A percentile compares a stretch with the other conserved stretches of the same genome.
These are phyloP conservation scores for Scytalopus superciliaris DNA, from an alignment of 2,113 vertebrate species.

Conservation along the genomic window DNA sequence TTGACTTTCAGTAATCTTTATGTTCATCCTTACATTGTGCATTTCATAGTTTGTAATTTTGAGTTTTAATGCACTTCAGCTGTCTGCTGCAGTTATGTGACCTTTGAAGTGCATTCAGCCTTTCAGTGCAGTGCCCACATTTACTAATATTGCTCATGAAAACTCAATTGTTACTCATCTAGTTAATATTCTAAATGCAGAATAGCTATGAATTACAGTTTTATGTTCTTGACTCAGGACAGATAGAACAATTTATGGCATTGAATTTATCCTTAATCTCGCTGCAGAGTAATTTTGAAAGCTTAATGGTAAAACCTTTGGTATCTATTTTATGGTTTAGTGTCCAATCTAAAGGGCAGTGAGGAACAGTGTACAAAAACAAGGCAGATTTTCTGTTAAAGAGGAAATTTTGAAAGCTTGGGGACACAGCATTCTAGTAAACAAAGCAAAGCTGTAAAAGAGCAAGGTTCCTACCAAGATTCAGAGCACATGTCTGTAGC, in stretches of 20 bases:
- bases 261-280: not conserved
- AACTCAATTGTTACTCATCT: not conserved
- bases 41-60: not conserved
- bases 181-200: not conserved
- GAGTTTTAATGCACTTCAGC: not conserved
- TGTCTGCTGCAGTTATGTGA: not conserved
- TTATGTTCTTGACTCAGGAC: not conserved
- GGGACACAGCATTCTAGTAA: not conserved
- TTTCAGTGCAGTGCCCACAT: not conserved
- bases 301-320: not conserved
- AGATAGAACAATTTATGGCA: not conserved
- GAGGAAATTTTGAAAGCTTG: not conserved
- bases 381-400: not conserved
- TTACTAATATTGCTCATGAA: not conserved
- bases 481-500: not conserved
- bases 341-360: not conserved
- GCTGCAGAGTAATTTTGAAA: not conserved
- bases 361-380: not conserved
- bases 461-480: not conserved
- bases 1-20: not conserved
- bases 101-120: not conserved
- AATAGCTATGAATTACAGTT: not conserved
- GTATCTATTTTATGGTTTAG: not conserved
- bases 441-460: not conserved
- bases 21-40: not conserved